These are phyloP conservation scores for Halisarca cf. caerulea DNA, from an alignment of 37 sponge, comb jelly and placozoan species.

Conservation along the genomic window DNA sequence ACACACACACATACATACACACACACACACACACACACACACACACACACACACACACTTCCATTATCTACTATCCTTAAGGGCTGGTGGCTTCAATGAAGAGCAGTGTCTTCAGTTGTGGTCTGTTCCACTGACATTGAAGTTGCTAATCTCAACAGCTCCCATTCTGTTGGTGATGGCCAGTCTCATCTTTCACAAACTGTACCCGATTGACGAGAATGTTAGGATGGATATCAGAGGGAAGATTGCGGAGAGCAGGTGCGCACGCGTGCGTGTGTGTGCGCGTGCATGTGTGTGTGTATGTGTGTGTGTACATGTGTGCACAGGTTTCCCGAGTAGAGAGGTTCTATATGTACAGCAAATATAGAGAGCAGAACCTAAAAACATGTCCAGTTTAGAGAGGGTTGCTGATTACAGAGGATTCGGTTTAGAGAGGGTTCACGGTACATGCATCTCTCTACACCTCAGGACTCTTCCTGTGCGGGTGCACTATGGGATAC, in stretches of 20 bases:
- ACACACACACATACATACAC: too few relatives aligned
- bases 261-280: not conserved
- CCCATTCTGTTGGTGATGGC: constrained; percentile 65
- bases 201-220: constrained; percentile 73
- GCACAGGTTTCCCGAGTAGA: constrained; percentile 13
- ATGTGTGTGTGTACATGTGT: constrained; percentile 41
- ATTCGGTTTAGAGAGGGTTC: too few relatives aligned
- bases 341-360: not conserved
- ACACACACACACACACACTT: too few relatives aligned
- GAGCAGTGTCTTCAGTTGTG: constrained; percentile 63
- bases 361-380: too few relatives aligned
- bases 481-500: not conserved
- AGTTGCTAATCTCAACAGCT: constrained; percentile 60
- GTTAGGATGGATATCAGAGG: not conserved
- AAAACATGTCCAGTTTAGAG: too few relatives aligned
- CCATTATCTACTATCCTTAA: too few relatives aligned
- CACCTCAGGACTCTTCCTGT: not conserved
- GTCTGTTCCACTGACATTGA: constrained; percentile 58
- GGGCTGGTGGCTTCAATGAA: constrained; percentile 74
- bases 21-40: too few relatives aligned
- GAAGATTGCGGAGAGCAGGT: not conserved
- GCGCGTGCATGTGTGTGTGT: constrained; percentile 42
- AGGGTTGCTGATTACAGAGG: too few relatives aligned
- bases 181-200: constrained; percentile 54
- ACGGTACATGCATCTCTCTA: too few relatives aligned